phyloP scores from a whole-genome alignment of 2,888 invertebrate genomes.

The Drosophila formosana region DNA sequence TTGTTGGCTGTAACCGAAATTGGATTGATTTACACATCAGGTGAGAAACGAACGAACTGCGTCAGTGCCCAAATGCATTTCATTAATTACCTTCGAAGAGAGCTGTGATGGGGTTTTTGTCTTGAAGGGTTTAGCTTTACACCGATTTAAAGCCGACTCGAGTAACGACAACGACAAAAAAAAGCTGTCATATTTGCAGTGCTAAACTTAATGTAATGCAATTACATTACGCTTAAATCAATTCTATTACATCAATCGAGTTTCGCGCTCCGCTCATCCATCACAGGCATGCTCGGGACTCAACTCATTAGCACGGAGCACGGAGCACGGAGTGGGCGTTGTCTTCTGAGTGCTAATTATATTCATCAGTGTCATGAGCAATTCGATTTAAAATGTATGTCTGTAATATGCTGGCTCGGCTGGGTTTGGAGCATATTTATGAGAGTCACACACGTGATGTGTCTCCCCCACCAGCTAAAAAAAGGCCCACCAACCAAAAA shows the following conservation, averaged over 20 bases:
- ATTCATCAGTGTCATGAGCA: conserved; percentile 62
- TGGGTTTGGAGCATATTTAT: conserved; percentile 66
- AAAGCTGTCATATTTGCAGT: conserved; percentile 3
- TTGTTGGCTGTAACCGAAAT: conserved; percentile 55
- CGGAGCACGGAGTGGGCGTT: conserved; percentile 67
- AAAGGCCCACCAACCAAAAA: conserved; percentile 22
- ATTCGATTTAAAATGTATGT: conserved; percentile 73
- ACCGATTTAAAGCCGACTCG: background rate
- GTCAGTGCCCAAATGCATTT: conserved; percentile 59
- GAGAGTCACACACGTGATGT: conserved; percentile 71
- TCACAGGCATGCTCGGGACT: conserved; percentile 20
- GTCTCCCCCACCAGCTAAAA: background rate
- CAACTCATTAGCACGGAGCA: conserved; percentile 53
- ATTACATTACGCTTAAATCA: conserved; percentile 56
- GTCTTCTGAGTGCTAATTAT: conserved; percentile 72
- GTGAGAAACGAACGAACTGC: conserved; percentile 64
- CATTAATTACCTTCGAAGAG: conserved; percentile 52
- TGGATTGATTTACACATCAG: conserved; percentile 83
- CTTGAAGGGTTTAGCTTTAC: too few species aligned
- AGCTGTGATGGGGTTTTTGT: background rate
- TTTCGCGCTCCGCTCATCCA: conserved; percentile 3
- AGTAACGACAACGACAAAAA: too few species aligned
- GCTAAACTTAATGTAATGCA: conserved; percentile 34
- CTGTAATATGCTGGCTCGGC: background rate
- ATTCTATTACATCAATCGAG: conserved; percentile 53